Conservation (phyloP, 2,888 invertebrate genomes). For the Leucophenga maculata region DNA sequence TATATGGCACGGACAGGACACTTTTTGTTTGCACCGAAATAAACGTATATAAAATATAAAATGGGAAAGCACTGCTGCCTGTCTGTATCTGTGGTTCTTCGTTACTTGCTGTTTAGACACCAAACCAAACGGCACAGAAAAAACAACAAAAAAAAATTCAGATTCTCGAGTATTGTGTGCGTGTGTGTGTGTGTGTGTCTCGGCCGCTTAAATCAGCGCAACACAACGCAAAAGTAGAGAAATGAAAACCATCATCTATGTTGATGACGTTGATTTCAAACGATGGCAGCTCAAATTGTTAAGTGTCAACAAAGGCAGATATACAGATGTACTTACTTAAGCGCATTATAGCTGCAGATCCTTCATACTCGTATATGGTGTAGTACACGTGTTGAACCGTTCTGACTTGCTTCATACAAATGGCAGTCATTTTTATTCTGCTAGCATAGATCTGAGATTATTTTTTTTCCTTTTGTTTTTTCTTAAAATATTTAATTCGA, state of each 20-base stretch:
- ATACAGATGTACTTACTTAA: slow-evolving; percentile 7
- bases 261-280: slow-evolving; percentile 25
- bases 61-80: background rate
- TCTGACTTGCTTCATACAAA: slow-evolving; percentile 62
- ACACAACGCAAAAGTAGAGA: slow-evolving; percentile 26
- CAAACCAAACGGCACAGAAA: too few species aligned
- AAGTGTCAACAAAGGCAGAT: background rate
- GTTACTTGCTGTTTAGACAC: too few species aligned
- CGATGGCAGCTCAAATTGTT: background rate
- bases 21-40: background rate
- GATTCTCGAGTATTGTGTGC: slow-evolving; percentile 50
- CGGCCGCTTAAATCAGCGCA: slow-evolving; percentile 1
- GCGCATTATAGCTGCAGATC: too few species aligned
- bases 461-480: slow-evolving; percentile 22
- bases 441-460: slow-evolving; percentile 1
- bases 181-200: slow-evolving; percentile 5
- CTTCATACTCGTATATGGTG: too few species aligned
- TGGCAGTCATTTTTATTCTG: slow-evolving; percentile 13
- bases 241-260: slow-evolving; percentile 40
- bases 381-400: slow-evolving; percentile 38
- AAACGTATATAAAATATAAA: background rate
- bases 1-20: background rate
- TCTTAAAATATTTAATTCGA: slow-evolving; percentile 61
- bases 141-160: slow-evolving; percentile 46
- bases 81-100: slow-evolving; percentile 36